Conservation (phyloP, 2,113 vertebrate genomes). For the Crotophaga sulcirostris region DNA sequence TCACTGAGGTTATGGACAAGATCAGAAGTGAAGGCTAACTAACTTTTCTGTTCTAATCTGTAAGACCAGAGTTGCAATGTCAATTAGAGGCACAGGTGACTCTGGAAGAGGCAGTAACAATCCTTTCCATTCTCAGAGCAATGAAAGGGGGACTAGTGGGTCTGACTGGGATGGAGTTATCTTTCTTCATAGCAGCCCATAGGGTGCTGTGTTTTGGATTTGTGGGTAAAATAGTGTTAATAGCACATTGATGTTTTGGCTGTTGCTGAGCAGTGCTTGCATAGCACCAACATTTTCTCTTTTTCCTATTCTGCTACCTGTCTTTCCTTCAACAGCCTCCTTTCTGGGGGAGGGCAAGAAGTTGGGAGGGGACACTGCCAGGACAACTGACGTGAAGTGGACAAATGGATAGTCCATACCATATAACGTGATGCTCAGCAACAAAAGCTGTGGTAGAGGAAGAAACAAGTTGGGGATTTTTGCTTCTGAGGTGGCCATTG, state of each 20-base stretch:
- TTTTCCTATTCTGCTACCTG: background rate
- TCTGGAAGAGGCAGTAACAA: background rate
- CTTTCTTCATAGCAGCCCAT: accelerated
- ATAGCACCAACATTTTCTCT: background rate
- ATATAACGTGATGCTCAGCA: background rate
- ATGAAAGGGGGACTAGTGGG: background rate
- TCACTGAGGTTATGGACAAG: background rate
- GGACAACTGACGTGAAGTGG: background rate
- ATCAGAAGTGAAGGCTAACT: background rate
- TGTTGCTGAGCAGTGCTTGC: background rate
- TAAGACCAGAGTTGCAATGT: background rate
- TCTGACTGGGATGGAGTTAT: background rate
- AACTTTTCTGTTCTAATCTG: background rate
- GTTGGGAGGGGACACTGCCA: background rate
- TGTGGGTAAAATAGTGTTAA: background rate
- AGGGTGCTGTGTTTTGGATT: background rate
- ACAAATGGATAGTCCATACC: background rate
- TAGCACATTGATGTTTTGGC: background rate
- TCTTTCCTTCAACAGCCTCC: accelerated
- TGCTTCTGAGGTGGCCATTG: background rate
- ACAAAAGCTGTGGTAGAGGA: background rate
- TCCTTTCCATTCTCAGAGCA: background rate
- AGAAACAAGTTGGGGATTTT: background rate
- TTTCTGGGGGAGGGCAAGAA: background rate
- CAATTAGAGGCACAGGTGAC: background rate